Conservation (phyloP, 2,797 vertebrate genomes). For the Myripristis murdjan region DNA sequence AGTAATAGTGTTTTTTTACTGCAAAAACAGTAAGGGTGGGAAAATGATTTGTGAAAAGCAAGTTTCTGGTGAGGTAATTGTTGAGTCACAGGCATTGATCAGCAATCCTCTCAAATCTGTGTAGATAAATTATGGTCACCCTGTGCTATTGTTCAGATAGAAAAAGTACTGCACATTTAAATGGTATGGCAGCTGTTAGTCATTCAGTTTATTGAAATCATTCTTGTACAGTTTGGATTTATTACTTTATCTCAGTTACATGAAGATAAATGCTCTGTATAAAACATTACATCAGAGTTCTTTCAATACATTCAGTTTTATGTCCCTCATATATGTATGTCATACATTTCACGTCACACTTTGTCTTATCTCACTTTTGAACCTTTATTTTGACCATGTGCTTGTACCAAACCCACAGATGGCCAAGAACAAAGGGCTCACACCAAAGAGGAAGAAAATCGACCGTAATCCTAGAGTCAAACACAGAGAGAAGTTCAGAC, state of each 20-base stretch:
- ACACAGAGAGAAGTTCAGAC: constrained; percentile 94
- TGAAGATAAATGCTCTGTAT: neutral
- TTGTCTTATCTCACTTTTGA: neutral
- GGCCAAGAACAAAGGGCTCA: constrained; percentile 97
- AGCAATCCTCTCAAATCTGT: too few species aligned
- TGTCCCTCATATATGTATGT: neutral
- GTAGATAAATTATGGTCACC: too few species aligned
- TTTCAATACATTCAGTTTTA: neutral
- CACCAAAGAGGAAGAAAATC: constrained; percentile 95
- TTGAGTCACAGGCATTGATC: too few species aligned
- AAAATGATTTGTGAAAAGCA: too few species aligned
- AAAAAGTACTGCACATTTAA: too few species aligned
- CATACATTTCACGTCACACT: neutral
- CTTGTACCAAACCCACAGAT: constrained; percentile 83
- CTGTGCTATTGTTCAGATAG: too few species aligned
- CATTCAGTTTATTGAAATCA: constrained; percentile 1
- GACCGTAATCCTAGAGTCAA: constrained; percentile 98
- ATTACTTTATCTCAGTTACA: neutral
- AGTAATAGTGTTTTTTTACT: too few species aligned
- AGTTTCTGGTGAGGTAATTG: too few species aligned
- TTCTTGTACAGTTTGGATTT: neutral
- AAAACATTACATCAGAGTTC: neutral
- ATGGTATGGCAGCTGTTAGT: too few species aligned
- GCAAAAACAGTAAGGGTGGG: too few species aligned
- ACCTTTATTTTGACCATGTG: neutral